Evolutionary conservation across 2,797 vertebrate genomes (phyloP), one percentile per base, ranked within the genome.

Genomic region (Protonibea diacanthus): DNA sequence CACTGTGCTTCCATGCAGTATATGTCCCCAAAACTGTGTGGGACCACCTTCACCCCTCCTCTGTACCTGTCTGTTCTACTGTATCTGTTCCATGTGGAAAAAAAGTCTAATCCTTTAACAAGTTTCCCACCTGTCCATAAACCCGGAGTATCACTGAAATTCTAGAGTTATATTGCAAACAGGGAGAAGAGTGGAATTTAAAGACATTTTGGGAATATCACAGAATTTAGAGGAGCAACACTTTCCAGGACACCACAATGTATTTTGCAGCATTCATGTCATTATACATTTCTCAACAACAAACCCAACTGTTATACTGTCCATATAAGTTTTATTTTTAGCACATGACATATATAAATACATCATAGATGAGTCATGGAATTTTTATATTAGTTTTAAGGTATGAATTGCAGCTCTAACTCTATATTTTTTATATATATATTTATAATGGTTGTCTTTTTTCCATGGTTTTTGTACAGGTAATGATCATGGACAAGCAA

Each of bases 401-500:
- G 7, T 33, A 33, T 33, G 33, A 33, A 38, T 38, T 9, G 33
- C 33, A 9, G 33, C 33, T 38, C 33, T 38, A 38, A 38, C 33
- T 38, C 33, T 38, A 38, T 38, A 2, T 38, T 38, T 9, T 38
- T 38, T 38, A 33, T 7, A 33, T 7, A 38, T 7, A 33, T 38
- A 38, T 38, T 38, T 38, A 9, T 38, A 38, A 38, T 2, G 2
- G 33, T 4, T 51, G 20, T n/a, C 20, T 7, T 68, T n/a, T 0
- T 67, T 21, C 52, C 29, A 1, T 71, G 1, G 45, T 57, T 65
- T 56, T 44, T 79, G 14, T 40, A 4, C 78, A 95, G 94, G 74
- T 14, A 17, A 90, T 90, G 71, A 75, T 94, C 76, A 74, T 78
- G 65, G 84, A 89, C 29, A 89, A 78, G 23, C 62, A 59, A 52